A percentile compares a stretch with the other conserved stretches of the same genome.
Evolutionary conservation across 2,888 invertebrate genomes (phyloP).

Genomic region (Epinotia nisella): DNA sequence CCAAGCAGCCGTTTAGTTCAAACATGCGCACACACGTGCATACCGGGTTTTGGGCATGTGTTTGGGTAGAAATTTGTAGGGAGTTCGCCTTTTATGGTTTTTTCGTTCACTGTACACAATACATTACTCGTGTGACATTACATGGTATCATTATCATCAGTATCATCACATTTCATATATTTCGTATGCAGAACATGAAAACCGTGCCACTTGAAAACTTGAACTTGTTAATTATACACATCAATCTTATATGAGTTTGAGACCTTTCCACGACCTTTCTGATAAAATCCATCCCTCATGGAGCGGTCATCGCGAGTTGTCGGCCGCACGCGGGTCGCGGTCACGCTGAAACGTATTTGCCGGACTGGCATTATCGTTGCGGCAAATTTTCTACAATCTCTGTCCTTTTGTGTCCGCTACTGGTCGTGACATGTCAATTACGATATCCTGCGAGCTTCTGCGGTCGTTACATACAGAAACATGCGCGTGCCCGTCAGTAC

Average conservation of each 20-base stretch:
- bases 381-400: constrained; percentile 81
- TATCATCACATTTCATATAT: background rate
- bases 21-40: too few relatives aligned
- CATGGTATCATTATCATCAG: too few relatives aligned
- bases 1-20: too few relatives aligned
- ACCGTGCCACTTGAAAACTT: background rate
- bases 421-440: constrained; percentile 83
- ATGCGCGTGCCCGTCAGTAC: constrained; percentile 20
- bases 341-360: constrained; percentile 70
- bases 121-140: too few relatives aligned
- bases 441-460: constrained; percentile 64
- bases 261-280: constrained; percentile 50
- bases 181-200: background rate
- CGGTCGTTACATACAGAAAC: constrained; percentile 31
- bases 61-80: too few relatives aligned
- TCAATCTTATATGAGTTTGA: constrained; percentile 24
- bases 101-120: too few relatives aligned
- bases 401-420: constrained; percentile 75
- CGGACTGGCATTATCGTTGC: constrained; percentile 75
- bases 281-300: constrained; percentile 54
- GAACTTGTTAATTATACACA: constrained; percentile 30
- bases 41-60: too few relatives aligned
- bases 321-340: constrained; percentile 60
- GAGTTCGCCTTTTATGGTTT: too few relatives aligned
- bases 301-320: constrained; percentile 62